Conservation (phyloP, 2,888 invertebrate genomes). For the Amiota mariae region DNA sequence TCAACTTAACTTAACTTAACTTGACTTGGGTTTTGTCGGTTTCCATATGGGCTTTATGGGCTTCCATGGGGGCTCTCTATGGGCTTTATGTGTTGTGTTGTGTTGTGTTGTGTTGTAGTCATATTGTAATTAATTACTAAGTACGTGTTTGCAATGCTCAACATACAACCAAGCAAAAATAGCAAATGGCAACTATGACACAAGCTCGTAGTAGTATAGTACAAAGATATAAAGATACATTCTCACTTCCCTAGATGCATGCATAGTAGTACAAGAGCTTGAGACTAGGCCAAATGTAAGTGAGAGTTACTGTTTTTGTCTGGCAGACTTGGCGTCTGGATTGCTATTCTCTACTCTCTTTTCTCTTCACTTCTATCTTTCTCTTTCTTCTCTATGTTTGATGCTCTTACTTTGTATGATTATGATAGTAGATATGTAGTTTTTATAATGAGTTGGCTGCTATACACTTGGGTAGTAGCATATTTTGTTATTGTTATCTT, state of each 20-base stretch:
- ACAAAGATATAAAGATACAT: neutral
- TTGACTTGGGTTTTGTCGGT: slow-evolving; percentile 17
- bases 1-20: slow-evolving; percentile 18
- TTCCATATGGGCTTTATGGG: neutral
- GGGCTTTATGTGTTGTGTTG: slow-evolving; percentile 5
- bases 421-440: too few species aligned
- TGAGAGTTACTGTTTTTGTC: neutral
- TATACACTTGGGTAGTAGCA: neutral
- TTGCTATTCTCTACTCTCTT: neutral
- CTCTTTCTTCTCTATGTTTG: neutral
- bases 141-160: slow-evolving; percentile 50
- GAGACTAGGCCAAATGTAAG: too few species aligned
- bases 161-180: slow-evolving; percentile 15
- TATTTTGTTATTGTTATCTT: neutral
- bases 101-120: slow-evolving; percentile 28
- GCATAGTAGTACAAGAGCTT: too few species aligned
- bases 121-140: slow-evolving; percentile 63
- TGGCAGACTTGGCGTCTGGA: neutral
- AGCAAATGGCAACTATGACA: slow-evolving; percentile 8
- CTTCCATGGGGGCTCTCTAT: neutral
- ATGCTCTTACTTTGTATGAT: neutral
- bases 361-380: neutral
- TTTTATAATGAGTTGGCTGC: slow-evolving; percentile 7
- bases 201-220: neutral
- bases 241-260: too few species aligned